phyloP scores from a whole-genome alignment of 2,888 invertebrate species.

The Aproaerema taeniolella region DNA sequence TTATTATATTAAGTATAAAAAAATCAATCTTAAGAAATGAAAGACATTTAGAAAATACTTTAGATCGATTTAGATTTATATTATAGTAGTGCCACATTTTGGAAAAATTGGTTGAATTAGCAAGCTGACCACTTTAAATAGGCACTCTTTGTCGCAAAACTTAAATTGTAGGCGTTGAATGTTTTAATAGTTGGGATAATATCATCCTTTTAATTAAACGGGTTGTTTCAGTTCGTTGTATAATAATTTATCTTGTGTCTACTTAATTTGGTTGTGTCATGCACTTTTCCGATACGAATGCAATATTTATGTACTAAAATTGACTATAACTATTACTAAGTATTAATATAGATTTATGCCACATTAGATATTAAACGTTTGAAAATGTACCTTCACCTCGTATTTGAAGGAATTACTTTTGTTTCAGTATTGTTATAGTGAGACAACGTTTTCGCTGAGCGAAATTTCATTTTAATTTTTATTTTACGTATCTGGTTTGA shows the following conservation, averaged over 20 bases:
- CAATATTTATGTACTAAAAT: slow-evolving; percentile 2
- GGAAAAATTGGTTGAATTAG: background rate
- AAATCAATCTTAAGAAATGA: slow-evolving; percentile 23
- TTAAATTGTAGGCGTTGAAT: no score
- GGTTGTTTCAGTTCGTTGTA: no score
- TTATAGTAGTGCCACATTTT: background rate
- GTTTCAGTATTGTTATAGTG: slow-evolving; percentile 53
- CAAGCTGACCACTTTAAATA: background rate
- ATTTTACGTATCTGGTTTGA: slow-evolving; percentile 39
- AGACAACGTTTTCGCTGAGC: slow-evolving; percentile 59
- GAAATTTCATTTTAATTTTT: slow-evolving; percentile 43
- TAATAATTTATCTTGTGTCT: no score
- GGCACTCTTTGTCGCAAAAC: slow-evolving; percentile 1
- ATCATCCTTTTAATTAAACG: no score
- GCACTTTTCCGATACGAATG: slow-evolving; percentile 3
- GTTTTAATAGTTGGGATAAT: no score
- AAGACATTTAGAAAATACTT: slow-evolving; percentile 33
- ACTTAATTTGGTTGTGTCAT: slow-evolving; percentile 13
- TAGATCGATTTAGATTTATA: slow-evolving; percentile 4
- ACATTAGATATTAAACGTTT: no score
- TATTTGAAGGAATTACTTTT: slow-evolving; percentile 25
- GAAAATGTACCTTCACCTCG: no score
- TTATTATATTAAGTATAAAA: slow-evolving; percentile 10
- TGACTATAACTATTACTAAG: slow-evolving; percentile 17
- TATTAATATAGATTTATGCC: no score